A percentile compares a stretch with the other conserved stretches of the same genome.
Conservation (phyloP, 1,140 invertebrate genomes). For the Homalodisca vitripennis region DNA sequence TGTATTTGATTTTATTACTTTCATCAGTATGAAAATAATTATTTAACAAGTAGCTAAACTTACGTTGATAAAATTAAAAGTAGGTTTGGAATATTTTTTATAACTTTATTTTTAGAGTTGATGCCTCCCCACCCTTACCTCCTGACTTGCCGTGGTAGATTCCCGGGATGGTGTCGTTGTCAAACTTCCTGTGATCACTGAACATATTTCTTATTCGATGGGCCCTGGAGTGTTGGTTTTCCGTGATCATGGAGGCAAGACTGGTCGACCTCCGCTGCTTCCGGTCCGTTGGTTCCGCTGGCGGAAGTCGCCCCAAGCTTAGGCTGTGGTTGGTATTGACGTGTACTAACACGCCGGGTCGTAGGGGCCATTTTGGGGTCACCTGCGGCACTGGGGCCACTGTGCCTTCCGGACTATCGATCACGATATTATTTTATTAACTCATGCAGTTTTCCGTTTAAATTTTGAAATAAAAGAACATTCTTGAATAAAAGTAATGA, state of each 20-base stretch:
- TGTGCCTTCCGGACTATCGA: conserved; percentile 45
- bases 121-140: conserved; percentile 44
- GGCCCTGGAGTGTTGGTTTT: conserved; percentile 42
- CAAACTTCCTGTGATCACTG: conserved; percentile 33
- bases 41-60: no score
- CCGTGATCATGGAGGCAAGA: conserved; percentile 32
- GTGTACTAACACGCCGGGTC: conserved; percentile 84
- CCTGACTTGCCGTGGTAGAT: conserved; percentile 43
- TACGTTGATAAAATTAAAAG: no score
- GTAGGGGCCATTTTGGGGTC: conserved; percentile 74
- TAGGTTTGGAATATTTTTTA: no score
- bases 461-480: no score
- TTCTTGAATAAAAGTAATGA: no score
- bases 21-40: no score
- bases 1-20: no score
- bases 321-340: conserved; percentile 72
- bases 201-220: conserved; percentile 44
- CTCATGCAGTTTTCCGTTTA: no score
- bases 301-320: conserved; percentile 41
- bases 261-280: conserved; percentile 27
- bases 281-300: conserved; percentile 23
- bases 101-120: no score
- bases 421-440: no score
- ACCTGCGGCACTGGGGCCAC: conserved; percentile 45
- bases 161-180: conserved; percentile 41